Conservation (phyloP, 2,113 vertebrate genomes). For the Rousettus leschenaultii region DNA sequence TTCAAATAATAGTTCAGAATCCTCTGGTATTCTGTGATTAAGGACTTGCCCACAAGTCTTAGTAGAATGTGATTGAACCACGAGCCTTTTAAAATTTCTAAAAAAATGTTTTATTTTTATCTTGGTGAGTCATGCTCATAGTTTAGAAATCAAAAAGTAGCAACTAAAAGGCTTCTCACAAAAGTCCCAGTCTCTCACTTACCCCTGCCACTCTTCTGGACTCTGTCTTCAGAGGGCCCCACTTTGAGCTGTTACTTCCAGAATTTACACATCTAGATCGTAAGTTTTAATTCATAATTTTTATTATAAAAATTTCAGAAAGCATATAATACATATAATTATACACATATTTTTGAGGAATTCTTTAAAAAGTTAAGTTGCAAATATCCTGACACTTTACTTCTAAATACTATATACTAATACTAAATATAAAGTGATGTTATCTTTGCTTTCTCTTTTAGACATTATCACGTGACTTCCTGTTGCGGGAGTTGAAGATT, state of each 20-base stretch:
- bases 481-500: background rate
- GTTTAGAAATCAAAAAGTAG: background rate
- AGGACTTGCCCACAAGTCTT: background rate
- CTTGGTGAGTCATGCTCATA: background rate
- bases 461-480: background rate
- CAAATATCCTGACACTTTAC: background rate
- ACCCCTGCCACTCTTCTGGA: fast-evolving
- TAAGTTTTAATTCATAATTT: background rate
- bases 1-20: background rate
- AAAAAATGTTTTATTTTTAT: background rate
- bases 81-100: background rate
- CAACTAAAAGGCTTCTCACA: background rate
- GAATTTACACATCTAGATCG: background rate
- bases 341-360: background rate
- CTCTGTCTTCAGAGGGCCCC: background rate
- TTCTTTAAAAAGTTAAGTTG: background rate
- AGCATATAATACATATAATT: background rate
- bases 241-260: background rate
- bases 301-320: background rate
- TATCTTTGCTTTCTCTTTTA: background rate
- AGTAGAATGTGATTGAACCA: background rate
- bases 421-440: background rate
- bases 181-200: background rate
- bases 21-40: background rate
- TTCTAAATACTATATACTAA: background rate